Percentiles rank a stretch among this genome's conserved stretches.
These are phyloP conservation scores for Agriotes lineatus DNA, from an alignment of 2,888 invertebrate species.

Conservation along the genomic window DNA sequence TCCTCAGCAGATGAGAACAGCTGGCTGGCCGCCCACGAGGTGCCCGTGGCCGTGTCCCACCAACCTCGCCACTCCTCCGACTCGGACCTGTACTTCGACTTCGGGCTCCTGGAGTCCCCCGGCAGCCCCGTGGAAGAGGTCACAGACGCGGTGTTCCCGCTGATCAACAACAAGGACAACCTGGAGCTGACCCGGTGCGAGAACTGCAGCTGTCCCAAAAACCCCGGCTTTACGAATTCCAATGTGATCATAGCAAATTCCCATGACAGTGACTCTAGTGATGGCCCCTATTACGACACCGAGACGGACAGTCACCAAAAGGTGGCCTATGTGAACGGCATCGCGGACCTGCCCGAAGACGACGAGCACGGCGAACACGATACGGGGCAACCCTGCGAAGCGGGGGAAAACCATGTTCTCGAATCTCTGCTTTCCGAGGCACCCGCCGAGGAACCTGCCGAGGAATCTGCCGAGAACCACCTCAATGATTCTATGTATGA, in stretches of 20 bases:
- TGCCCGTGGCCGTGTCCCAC: conserved; percentile 62
- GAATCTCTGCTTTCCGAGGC: no score
- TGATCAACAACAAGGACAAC: conserved; percentile 60
- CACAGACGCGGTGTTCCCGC: conserved; percentile 53
- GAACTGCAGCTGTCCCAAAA: conserved; percentile 66
- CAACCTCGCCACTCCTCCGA: conserved; percentile 68
- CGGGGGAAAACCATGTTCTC: conserved; percentile 42
- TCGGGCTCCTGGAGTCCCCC: conserved; percentile 76
- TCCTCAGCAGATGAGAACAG: conserved; percentile 60
- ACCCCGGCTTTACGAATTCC: conserved; percentile 63
- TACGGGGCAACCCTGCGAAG: conserved; percentile 29
- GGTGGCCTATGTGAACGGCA: conserved; percentile 45
- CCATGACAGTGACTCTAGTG: conserved; percentile 67
- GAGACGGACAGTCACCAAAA: conserved; percentile 48
- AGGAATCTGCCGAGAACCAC: conserved; percentile 2
- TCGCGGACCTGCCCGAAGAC: conserved; percentile 13
- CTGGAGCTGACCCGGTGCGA: conserved; percentile 54
- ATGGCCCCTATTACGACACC: conserved; percentile 68
- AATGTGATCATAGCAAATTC: conserved; percentile 42
- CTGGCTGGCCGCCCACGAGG: conserved; percentile 62
- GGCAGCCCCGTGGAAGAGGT: conserved; percentile 75
- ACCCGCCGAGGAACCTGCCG: conserved; percentile 13
- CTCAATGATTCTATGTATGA: conserved; percentile 27
- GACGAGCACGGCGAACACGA: conserved; percentile 8
- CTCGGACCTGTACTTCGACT: conserved; percentile 75